phyloP scores from a whole-genome alignment of 2,797 vertebrate genomes.

The Peromyscus eremicus region DNA sequence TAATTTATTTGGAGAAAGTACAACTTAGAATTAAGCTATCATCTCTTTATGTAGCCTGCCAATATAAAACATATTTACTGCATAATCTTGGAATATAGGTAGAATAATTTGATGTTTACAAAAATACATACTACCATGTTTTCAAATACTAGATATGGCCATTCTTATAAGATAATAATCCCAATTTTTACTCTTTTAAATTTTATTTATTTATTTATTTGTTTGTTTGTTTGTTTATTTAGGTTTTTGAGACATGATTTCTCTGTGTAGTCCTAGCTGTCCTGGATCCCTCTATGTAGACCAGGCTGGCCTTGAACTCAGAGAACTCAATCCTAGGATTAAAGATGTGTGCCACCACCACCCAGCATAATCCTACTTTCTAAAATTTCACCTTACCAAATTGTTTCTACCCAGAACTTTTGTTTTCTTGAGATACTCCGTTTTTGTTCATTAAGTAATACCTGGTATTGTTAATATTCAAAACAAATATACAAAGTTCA shows the following conservation, averaged over 20 bases:
- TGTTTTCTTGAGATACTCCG: not conserved
- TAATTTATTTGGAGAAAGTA: not conserved
- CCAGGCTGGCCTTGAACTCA: not conserved
- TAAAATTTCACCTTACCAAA: not conserved
- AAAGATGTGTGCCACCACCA: not conserved
- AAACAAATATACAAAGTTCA: not conserved
- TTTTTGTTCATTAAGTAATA: not conserved
- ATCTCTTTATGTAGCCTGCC: not conserved
- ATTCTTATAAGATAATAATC: not conserved
- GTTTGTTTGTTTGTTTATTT: not conserved
- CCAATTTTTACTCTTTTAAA: no score
- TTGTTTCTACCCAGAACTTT: not conserved
- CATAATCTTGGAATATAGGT: not conserved
- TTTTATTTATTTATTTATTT: not conserved
- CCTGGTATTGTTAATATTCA: not conserved
- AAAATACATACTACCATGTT: not conserved
- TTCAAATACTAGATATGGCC: not conserved
- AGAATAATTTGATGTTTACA: not conserved
- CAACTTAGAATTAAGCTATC: not conserved
- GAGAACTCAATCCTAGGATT: not conserved
- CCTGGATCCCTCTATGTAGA: not conserved
- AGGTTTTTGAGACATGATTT: not conserved
- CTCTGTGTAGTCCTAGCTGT: not conserved
- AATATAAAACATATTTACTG: slow-evolving; percentile 10
- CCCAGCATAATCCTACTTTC: not conserved